A percentile compares a stretch with the other conserved stretches of the same genome.
These are phyloP conservation scores for Synergus gifuensis DNA, from an alignment of 2,888 invertebrate genomes.

Conservation along the genomic window DNA sequence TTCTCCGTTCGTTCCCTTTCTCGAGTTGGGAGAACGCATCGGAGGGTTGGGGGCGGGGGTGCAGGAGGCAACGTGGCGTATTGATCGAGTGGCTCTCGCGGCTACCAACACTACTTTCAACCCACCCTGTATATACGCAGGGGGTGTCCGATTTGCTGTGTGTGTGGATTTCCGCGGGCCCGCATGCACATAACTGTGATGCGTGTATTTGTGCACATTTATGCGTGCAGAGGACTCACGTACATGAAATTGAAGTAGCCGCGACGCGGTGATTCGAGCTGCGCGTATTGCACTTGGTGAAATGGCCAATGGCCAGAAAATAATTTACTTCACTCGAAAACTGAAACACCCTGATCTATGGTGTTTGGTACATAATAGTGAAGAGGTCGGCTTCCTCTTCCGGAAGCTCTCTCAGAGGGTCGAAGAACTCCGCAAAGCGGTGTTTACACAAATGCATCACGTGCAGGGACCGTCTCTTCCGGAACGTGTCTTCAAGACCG, in stretches of 20 bases:
- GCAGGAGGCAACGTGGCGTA: conserved; percentile 76
- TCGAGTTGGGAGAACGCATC: conserved; percentile 60
- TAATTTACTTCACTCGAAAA: conserved; percentile 61
- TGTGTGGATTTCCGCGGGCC: conserved; percentile 52
- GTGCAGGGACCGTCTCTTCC: conserved; percentile 31
- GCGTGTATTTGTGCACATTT: conserved; percentile 46
- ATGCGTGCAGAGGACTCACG: conserved; percentile 45
- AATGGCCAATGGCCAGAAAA: conserved; percentile 66
- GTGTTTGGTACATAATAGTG: conserved; percentile 34
- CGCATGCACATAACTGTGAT: background rate
- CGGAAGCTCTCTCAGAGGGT: conserved; percentile 49
- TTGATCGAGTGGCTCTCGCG: conserved; percentile 77
- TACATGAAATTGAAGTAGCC: conserved; percentile 43
- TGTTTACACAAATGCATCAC: conserved; percentile 35
- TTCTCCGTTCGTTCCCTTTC: conserved; percentile 60
- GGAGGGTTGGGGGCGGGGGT: conserved; percentile 64
- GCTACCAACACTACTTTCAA: conserved; percentile 64
- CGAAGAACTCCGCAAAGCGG: conserved; percentile 47
- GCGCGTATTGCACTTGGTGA: conserved; percentile 54
- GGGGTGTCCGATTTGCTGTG: conserved; percentile 46
- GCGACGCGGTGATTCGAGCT: conserved; percentile 52
- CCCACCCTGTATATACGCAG: conserved; percentile 64
- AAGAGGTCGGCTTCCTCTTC: conserved; percentile 43
- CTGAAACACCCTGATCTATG: conserved; percentile 51
- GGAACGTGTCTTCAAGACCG: background rate